phyloP scores from a whole-genome alignment of 2,888 invertebrate species.

The Drosophila lutescens region DNA sequence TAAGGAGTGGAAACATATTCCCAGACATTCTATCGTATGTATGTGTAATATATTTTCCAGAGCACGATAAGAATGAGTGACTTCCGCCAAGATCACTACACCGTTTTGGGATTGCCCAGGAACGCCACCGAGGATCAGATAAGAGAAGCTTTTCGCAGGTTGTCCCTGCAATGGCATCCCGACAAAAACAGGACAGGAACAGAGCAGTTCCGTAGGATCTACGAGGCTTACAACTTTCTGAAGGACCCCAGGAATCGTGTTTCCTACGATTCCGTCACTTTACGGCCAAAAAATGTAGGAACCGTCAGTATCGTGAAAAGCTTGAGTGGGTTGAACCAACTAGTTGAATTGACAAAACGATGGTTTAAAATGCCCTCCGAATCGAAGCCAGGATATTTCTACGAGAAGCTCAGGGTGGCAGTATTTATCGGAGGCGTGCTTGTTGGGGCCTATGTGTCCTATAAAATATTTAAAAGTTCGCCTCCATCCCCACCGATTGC shows the following conservation, averaged over 20 bases:
- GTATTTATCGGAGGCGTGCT: not conserved
- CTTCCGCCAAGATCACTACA: constrained; percentile 2
- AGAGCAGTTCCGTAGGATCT: not conserved
- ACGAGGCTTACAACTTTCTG: constrained; percentile 1
- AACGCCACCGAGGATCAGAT: constrained; percentile 44
- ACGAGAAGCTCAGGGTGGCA: not conserved
- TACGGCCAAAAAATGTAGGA: not conserved
- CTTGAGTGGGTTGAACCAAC: not conserved
- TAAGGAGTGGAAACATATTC: not conserved
- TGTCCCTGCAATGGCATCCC: constrained; percentile 53
- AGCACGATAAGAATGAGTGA: not conserved
- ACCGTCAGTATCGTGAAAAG: not conserved
- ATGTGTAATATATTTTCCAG: not conserved
- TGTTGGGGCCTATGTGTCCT: not conserved
- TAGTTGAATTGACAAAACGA: not conserved
- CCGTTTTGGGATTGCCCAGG: constrained; percentile 41
- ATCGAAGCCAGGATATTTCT: not conserved
- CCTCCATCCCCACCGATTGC: not conserved
- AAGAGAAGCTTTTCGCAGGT: constrained; percentile 42
- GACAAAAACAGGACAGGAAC: constrained; percentile 37
- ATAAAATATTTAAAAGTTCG: not conserved
- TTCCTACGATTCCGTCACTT: not conserved
- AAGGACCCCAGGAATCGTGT: constrained; percentile 3
- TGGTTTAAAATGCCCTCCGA: not conserved
- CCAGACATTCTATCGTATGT: not conserved